phyloP scores from a whole-genome alignment of 2,797 vertebrate species.

The Brotula barbata region DNA sequence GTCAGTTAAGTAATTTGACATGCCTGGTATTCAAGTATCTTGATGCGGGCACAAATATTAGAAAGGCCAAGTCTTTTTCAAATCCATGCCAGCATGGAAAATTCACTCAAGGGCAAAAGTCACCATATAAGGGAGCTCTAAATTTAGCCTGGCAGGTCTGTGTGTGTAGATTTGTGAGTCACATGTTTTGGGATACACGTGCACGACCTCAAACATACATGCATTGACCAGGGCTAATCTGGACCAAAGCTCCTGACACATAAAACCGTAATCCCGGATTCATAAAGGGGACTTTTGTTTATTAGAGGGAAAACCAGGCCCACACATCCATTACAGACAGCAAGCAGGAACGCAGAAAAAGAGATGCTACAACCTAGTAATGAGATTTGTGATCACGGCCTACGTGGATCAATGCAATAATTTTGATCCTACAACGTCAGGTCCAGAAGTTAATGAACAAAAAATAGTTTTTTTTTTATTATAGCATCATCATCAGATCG shows the following conservation, averaged over 20 bases:
- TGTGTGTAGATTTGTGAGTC: constrained; percentile 57
- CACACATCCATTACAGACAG: background rate
- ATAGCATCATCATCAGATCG: too few species aligned
- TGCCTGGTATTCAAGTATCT: background rate
- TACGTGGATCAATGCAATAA: too few species aligned
- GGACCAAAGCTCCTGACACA: constrained; percentile 56
- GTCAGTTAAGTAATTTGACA: background rate
- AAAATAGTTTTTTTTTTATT: too few species aligned
- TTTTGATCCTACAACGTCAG: too few species aligned
- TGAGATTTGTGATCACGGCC: too few species aligned
- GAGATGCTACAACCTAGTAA: too few species aligned
- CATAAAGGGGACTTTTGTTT: constrained; percentile 17
- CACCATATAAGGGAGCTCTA: constrained; percentile 60
- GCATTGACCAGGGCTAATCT: constrained; percentile 40
- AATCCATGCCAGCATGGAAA: constrained; percentile 12
- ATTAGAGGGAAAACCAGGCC: background rate
- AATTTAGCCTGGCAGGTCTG: constrained; percentile 45
- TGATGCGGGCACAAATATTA: background rate
- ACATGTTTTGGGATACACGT: constrained; percentile 53
- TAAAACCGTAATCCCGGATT: constrained; percentile 26
- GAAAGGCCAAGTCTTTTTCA: constrained; percentile 2
- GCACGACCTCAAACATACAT: background rate
- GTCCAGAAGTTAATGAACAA: too few species aligned
- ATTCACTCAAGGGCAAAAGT: constrained; percentile 37
- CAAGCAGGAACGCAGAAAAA: too few species aligned